Evolutionary conservation across 1,140 invertebrate genomes (phyloP), one percentile per base, ranked within the genome.

Genomic region (Brachystomella parvula): DNA sequence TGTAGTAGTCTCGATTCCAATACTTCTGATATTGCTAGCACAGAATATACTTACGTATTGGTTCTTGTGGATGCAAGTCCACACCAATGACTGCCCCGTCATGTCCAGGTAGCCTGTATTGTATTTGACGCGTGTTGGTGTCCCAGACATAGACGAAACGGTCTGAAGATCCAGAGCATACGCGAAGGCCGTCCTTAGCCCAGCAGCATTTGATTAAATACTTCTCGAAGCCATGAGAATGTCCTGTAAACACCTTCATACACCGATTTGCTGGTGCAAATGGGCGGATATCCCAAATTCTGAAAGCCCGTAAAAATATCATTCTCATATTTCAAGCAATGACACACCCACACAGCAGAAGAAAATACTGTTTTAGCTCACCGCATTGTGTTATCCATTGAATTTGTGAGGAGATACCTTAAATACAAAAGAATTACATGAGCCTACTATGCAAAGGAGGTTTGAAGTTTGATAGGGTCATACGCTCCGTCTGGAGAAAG

Each of bases 81-180:
- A 96, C 86, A 76, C 94, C 94, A 77, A 98, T 99, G 2, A 99
- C 93, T 69, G 93, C 92, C 26, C 96, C 97, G 78, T 93, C 91
- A 78, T 99, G 97, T 0, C 97, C 97, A 0, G 97, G 96, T 61
- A 99, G 81, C 81, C 96, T 98, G 78, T 99, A 99, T 2, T 97
- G 77, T 73, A 98, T 91, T 61, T 90, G 83, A 49, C 94, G 80
- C 3, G 87, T 87, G 1, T 89, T 93, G 1, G 93, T 94, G 78
- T 99, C 94, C 96, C 96, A 99, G 56, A 99, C 83, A 77, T 99
- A 97, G 9, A 98, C 89, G 80, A 88, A 94, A 56, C 96, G 82
- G 79, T 99, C 97, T 2, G 94, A 87, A 9, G 94, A 98, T 0
- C 97, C 97, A 0, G 90, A 88, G 2, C 89, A 85, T 31, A 96